Percentiles rank a stretch among this genome's conserved stretches.
These are phyloP conservation scores for Arothron firmamentum DNA, from an alignment of 2,113 vertebrate species.

Conservation along the genomic window DNA sequence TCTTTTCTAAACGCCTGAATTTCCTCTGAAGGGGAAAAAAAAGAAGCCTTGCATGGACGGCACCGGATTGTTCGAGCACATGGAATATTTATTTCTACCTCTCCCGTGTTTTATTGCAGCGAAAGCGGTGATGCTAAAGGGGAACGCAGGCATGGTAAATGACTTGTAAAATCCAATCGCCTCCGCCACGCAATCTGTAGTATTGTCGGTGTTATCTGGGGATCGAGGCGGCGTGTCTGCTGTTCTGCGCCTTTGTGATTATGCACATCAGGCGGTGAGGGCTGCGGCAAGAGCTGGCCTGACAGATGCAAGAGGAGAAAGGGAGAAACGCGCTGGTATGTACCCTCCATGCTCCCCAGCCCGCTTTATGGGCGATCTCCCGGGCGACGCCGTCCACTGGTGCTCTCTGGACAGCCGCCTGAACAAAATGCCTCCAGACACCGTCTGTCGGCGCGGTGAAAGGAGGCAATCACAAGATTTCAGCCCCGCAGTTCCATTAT, in stretches of 20 bases:
- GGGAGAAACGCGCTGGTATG: constrained; percentile 67
- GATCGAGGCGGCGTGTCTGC: constrained; percentile 9
- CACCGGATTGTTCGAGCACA: constrained; percentile 33
- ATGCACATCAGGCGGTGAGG: constrained; percentile 67
- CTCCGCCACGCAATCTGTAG: constrained; percentile 3
- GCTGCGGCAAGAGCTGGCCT: constrained; percentile 70
- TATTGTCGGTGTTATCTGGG: constrained; percentile 11
- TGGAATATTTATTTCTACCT: constrained; percentile 40
- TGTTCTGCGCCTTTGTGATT: constrained; percentile 52
- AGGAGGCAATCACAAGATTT: constrained; percentile 28
- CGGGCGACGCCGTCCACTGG: constrained; percentile 12
- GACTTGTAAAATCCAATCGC: constrained; percentile 26
- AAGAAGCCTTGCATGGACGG: constrained; percentile 3
- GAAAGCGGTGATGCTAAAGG: constrained; percentile 23
- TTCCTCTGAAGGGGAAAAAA: constrained; percentile 9
- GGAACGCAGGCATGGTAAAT: constrained; percentile 24
- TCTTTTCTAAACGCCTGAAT: constrained; percentile 15
- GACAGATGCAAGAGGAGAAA: constrained; percentile 67
- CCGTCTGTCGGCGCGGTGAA: constrained; percentile 18
- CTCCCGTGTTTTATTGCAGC: constrained; percentile 41
- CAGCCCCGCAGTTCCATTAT: constrained; percentile 54
- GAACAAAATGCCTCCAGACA: constrained; percentile 22
- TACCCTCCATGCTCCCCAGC: constrained; percentile 28
- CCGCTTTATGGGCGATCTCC: constrained; percentile 31
- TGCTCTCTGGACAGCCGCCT: constrained; percentile 38